These are phyloP conservation scores for Drosophila koepferae DNA, from an alignment of 2,888 invertebrate species.

Conservation along the genomic window DNA sequence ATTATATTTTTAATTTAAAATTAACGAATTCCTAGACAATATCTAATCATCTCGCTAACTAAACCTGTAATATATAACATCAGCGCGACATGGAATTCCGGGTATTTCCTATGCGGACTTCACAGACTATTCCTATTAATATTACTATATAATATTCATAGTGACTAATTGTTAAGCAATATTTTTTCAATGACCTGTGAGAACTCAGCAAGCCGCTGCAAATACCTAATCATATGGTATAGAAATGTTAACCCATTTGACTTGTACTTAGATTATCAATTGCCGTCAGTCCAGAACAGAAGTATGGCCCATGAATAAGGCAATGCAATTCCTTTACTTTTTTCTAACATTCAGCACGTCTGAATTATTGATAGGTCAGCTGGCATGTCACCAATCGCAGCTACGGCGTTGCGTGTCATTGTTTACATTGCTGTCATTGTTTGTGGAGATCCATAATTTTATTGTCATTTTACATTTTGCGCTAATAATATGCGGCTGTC, in stretches of 20 bases:
- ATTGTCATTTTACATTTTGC: conserved; percentile 34
- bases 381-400: not conserved
- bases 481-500: conserved; percentile 20
- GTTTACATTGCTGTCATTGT: conserved; percentile 21
- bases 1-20: no score
- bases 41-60: no score
- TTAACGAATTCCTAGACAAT: no score
- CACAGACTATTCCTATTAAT: no score
- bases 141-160: no score
- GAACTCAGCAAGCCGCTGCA: conserved; percentile 7
- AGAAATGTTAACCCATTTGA: not conserved
- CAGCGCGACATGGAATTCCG: no score
- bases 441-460: conserved; percentile 35
- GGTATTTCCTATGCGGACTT: no score
- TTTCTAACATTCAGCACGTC: conserved; percentile 4
- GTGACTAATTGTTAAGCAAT: not conserved
- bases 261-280: not conserved
- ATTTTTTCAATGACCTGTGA: not conserved
- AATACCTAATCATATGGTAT: not conserved
- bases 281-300: not conserved
- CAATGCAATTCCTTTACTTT: not conserved
- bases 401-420: not conserved
- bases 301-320: not conserved
- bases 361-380: conserved; percentile 11
- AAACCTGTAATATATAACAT: no score